Conservation (phyloP, 2,888 invertebrate species). For the Cheilosia pagana region DNA sequence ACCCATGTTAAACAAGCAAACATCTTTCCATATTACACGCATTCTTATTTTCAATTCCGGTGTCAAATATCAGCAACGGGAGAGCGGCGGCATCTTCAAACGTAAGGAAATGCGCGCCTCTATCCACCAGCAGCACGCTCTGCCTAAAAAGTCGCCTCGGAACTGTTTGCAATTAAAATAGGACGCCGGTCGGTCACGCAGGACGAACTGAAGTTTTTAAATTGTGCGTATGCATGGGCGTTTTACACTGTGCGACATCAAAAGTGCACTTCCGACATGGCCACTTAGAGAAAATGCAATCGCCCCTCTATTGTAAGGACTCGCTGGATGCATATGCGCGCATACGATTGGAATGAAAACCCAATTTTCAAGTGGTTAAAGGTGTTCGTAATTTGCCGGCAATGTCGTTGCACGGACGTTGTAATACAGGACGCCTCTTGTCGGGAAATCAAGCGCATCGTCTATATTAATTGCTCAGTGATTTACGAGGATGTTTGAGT, state of each 20-base stretch:
- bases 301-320: slow-evolving; percentile 35
- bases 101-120: slow-evolving; percentile 10
- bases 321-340: slow-evolving; percentile 24
- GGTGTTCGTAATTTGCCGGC: slow-evolving; percentile 72
- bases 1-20: slow-evolving; percentile 60
- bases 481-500: slow-evolving; percentile 58
- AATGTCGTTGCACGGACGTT: slow-evolving; percentile 26
- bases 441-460: slow-evolving; percentile 72
- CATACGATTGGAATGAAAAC: slow-evolving; percentile 4
- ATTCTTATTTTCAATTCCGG: slow-evolving; percentile 56
- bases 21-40: slow-evolving; percentile 64
- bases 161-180: slow-evolving; percentile 59
- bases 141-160: slow-evolving; percentile 48
- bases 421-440: slow-evolving; percentile 27
- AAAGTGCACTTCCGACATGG: slow-evolving; percentile 72
- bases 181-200: slow-evolving; percentile 33
- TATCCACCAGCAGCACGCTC: too few relatives aligned
- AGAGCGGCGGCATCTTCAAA: slow-evolving; percentile 64
- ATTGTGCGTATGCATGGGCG: slow-evolving; percentile 45
- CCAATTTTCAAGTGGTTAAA: slow-evolving; percentile 63
- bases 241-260: slow-evolving; percentile 49
- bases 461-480: slow-evolving; percentile 72
- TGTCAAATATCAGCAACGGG: slow-evolving; percentile 46
- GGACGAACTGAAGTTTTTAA: slow-evolving; percentile 8
- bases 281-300: slow-evolving; percentile 68